phyloP scores from a whole-genome alignment of 2,113 vertebrate genomes.

The Electrona antarctica region DNA sequence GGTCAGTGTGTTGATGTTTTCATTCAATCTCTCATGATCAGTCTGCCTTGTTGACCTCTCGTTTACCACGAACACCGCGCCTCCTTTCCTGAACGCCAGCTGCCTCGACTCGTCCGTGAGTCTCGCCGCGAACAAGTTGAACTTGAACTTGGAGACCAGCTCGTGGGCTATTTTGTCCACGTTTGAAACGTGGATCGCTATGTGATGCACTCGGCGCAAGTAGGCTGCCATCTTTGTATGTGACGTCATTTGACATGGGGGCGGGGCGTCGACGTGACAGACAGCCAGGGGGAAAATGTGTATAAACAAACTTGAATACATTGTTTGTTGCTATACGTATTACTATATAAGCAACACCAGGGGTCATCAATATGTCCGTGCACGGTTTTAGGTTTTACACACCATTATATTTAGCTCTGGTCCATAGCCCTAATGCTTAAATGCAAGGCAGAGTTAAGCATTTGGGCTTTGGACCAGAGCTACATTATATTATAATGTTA shows the following conservation, averaged over 20 bases:
- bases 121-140: constrained; percentile 82
- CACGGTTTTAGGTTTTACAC: too few species aligned
- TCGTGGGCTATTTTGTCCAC: constrained; percentile 78
- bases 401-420: too few species aligned
- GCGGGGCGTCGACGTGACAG: constrained; percentile 13
- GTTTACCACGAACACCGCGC: constrained; percentile 85
- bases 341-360: too few species aligned
- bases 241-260: constrained; percentile 48
- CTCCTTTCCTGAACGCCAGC: constrained; percentile 82
- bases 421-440: too few species aligned
- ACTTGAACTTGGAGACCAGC: constrained; percentile 83
- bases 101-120: constrained; percentile 76
- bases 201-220: constrained; percentile 83
- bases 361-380: too few species aligned
- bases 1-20: not conserved
- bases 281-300: too few species aligned
- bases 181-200: constrained; percentile 84
- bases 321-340: not conserved
- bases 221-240: constrained; percentile 81
- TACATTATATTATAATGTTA: too few species aligned
- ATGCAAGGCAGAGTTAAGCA: too few species aligned
- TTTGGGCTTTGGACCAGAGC: too few species aligned
- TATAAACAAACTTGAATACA: too few species aligned
- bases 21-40: constrained; percentile 19
- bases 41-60: constrained; percentile 58